Conservation (phyloP, 2,113 vertebrate species). For the Solea senegalensis region DNA sequence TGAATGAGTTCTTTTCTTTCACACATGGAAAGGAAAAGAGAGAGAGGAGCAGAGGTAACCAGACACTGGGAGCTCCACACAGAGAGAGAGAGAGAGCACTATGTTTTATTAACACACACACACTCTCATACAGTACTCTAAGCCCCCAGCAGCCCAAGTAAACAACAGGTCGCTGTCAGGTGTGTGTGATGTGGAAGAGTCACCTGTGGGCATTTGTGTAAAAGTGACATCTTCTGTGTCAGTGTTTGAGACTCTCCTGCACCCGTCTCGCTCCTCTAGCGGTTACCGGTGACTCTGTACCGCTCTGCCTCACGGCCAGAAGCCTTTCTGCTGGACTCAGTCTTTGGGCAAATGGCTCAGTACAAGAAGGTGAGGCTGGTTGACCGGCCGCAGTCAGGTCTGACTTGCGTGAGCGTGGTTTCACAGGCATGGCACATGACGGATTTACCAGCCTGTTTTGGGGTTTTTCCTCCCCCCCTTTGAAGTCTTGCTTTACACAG, state of each 20-base stretch:
- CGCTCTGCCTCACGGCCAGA: constrained; percentile 61
- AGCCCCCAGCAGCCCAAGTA: constrained; percentile 43
- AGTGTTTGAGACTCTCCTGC: constrained; percentile 59
- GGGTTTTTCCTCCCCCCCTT: not conserved
- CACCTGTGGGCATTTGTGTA: constrained; percentile 44
- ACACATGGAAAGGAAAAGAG: constrained; percentile 65
- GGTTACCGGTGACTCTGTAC: constrained; percentile 69
- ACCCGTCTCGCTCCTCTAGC: constrained; percentile 63
- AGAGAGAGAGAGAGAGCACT: constrained; percentile 20
- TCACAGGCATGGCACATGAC: constrained; percentile 55
- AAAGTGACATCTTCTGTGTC: constrained; percentile 3
- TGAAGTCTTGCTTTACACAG: not conserved
- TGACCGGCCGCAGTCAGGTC: constrained; percentile 40
- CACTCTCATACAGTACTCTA: constrained; percentile 21
- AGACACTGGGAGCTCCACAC: constrained; percentile 65
- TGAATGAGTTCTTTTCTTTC: constrained; percentile 80
- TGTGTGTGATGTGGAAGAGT: constrained; percentile 45
- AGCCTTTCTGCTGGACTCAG: constrained; percentile 68
- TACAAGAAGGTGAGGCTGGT: constrained; percentile 80
- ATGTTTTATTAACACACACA: constrained; percentile 79
- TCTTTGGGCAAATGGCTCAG: constrained; percentile 43
- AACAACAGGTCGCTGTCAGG: constrained; percentile 58
- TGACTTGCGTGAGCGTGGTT: constrained; percentile 65
- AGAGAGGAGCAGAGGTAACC: constrained; percentile 65
- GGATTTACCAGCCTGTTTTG: constrained; percentile 2